Conservation (phyloP, 2,113 vertebrate species). For the Puffinus mauretanicus region DNA sequence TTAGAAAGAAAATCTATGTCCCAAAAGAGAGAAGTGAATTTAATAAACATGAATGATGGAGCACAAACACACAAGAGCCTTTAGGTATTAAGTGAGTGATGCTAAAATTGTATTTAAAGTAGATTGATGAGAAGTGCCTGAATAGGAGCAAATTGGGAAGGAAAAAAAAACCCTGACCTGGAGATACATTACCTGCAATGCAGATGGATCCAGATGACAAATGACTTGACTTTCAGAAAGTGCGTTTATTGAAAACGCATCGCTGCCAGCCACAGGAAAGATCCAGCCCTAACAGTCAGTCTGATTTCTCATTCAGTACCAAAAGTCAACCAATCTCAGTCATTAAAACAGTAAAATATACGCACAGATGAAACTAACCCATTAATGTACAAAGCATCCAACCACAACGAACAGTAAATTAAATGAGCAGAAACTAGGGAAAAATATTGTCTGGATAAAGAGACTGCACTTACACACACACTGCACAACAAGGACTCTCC, state of each 20-base stretch:
- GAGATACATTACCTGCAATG: slow-evolving; percentile 24
- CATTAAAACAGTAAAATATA: neutral
- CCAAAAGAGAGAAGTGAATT: neutral
- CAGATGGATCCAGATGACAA: slow-evolving; percentile 41
- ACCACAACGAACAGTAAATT: neutral
- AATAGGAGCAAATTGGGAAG: neutral
- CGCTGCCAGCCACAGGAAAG: neutral
- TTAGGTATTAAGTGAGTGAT: neutral
- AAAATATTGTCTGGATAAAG: neutral
- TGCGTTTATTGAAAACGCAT: neutral
- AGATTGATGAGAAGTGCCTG: neutral
- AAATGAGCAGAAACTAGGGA: neutral
- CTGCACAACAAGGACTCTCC: neutral
- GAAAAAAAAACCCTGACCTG: neutral
- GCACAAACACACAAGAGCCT: neutral
- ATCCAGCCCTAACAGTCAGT: neutral
- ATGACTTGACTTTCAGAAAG: slow-evolving; percentile 23
- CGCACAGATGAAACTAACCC: neutral
- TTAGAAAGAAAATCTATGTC: neutral
- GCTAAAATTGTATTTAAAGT: neutral
- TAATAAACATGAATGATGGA: neutral
- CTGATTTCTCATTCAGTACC: neutral
- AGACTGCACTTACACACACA: neutral
- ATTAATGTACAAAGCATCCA: neutral
- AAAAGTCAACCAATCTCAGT: neutral